Evolutionary conservation across 2,888 invertebrate species (phyloP), one percentile per base, ranked within the genome.

Genomic region (Drosophila lacicola): DNA sequence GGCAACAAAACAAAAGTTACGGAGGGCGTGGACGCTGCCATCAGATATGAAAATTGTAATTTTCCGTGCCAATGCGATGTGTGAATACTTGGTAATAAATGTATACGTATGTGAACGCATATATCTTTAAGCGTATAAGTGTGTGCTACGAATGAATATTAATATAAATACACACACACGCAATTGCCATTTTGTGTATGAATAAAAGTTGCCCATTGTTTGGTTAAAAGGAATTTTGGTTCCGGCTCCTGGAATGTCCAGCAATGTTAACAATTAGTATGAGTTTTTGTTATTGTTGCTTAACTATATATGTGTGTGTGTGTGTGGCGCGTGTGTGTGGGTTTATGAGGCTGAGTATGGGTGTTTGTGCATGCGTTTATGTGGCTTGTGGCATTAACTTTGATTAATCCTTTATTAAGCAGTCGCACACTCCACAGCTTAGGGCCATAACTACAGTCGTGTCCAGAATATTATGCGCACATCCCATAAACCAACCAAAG

Each of bases 361-460:
- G 13, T 51, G 8, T 64, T 45, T 41, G 44, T 29, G 33, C 33
- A 33, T 76, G 63, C 73, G 68, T 69, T 49, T 14, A 46, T 65
- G 61, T 70, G 56, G 63, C 66, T 56, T 58, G 46, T 51, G 70
- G 73, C 75, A 88, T 82, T 80, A 75, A 75, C 88, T 74, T 69
- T 88, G 88, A 84, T 84, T 85, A 88, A 85, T 82, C 80, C 69
- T 56, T 69, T 71, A 83, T 88, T 82, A 85, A 74, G 77, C 67
- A 55, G 60, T 53, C 57, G 64, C 62, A 53, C 41, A 53, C 50
- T 42, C 9, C 21, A 34, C 51, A 29, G 21, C 14, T 42, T 41
- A 53, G 11, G 49, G 19, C 57, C 56, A 21, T 10, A 42, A 19
- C 19, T 37, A 64, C 71, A 79, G 55, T 63, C 57, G 44, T 36